These are phyloP conservation scores for Drosophila prostipennis DNA, from an alignment of 2,888 invertebrate species.

Conservation along the genomic window DNA sequence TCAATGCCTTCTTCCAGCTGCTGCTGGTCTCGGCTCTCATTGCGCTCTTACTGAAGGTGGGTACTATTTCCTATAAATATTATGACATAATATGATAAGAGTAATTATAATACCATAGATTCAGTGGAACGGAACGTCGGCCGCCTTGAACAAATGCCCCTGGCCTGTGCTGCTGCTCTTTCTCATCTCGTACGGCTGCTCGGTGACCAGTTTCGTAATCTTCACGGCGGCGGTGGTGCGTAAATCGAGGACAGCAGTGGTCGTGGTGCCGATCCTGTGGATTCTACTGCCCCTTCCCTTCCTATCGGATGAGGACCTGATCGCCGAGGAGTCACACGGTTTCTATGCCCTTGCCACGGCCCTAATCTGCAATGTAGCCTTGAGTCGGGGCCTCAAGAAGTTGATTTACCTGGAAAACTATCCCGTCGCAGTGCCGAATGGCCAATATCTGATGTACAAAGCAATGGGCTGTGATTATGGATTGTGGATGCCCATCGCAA, in stretches of 20 bases:
- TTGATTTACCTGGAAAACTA: constrained; percentile 35
- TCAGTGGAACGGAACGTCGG: constrained; percentile 29
- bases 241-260: constrained; percentile 30
- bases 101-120: constrained; percentile 9
- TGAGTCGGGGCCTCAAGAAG: constrained; percentile 44
- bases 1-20: constrained; percentile 39
- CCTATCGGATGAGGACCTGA: constrained; percentile 17
- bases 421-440: background rate
- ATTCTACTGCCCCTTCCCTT: constrained; percentile 51
- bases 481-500: constrained; percentile 16
- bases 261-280: constrained; percentile 54
- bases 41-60: constrained; percentile 48
- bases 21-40: constrained; percentile 30
- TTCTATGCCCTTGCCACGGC: background rate
- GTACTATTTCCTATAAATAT: too few relatives aligned
- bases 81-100: too few relatives aligned
- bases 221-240: constrained; percentile 34
- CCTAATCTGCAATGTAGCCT: constrained; percentile 55
- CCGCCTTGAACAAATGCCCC: constrained; percentile 38
- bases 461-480: constrained; percentile 11
- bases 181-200: constrained; percentile 37
- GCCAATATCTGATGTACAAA: constrained; percentile 23
- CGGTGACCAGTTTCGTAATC: constrained; percentile 45
- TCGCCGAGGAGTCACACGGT: background rate
- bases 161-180: constrained; percentile 46